Evolutionary conservation across 2,797 vertebrate species (phyloP).

Genomic region (Lithobates sylvaticus): DNA sequence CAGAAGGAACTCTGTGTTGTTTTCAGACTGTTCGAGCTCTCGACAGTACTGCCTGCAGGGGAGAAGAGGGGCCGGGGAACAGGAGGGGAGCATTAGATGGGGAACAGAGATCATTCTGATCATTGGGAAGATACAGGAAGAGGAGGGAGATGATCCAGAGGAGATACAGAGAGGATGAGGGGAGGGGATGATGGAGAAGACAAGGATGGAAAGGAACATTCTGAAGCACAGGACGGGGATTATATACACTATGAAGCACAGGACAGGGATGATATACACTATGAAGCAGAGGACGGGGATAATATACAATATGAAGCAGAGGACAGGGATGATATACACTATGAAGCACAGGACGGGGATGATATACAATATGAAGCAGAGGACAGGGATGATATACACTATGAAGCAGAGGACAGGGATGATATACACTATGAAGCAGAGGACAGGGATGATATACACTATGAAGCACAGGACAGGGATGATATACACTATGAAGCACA

Average conservation of each 20-base stretch:
- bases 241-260: too few relatives aligned
- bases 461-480: too few relatives aligned
- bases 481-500: too few relatives aligned
- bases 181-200: too few relatives aligned
- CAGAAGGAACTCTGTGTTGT: conserved; percentile 98
- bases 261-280: not conserved
- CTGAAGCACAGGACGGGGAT: not conserved
- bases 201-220: not conserved
- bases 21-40: conserved; percentile 94
- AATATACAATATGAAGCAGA: not conserved
- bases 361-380: not conserved
- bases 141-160: not conserved
- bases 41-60: conserved; percentile 96
- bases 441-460: too few relatives aligned
- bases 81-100: not conserved
- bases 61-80: conserved; percentile 15
- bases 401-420: not conserved
- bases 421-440: not conserved
- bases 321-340: too few relatives aligned
- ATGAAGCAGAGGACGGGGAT: too few relatives aligned
- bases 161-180: not conserved
- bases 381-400: too few relatives aligned
- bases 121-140: too few relatives aligned
- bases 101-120: not conserved
- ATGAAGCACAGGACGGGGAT: too few relatives aligned